Evolutionary conservation across 2,888 invertebrate species (phyloP).

Genomic region (Drosophila leonis): DNA sequence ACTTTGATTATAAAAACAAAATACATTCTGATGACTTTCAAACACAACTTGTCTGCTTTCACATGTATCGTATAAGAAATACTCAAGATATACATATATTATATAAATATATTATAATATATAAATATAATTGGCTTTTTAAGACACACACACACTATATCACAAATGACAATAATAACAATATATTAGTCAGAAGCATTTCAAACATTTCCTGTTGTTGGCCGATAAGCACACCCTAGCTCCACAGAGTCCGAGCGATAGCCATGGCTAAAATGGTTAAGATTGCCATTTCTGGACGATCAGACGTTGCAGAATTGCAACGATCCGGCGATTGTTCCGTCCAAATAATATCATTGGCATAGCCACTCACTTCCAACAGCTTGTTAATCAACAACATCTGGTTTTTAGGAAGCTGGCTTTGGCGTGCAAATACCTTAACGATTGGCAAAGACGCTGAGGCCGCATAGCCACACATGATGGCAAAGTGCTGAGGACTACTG

Average conservation of each 20-base stretch:
- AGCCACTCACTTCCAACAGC: neutral
- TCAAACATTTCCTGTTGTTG: neutral
- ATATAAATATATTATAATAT: neutral
- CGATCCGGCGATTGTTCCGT: slow-evolving; percentile 50
- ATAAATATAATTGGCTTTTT: neutral
- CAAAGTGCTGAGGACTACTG: slow-evolving; percentile 35
- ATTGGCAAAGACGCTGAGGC: slow-evolving; percentile 37
- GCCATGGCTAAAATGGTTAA: neutral
- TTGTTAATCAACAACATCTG: slow-evolving; percentile 5
- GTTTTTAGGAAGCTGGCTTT: slow-evolving; percentile 2
- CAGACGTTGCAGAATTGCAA: slow-evolving; percentile 49
- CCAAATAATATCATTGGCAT: slow-evolving; percentile 46
- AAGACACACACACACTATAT: neutral
- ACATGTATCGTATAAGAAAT: neutral
- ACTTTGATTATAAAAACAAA: too few relatives aligned
- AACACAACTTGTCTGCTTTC: too few relatives aligned
- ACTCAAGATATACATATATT: neutral
- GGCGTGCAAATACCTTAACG: slow-evolving; percentile 57
- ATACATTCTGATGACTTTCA: too few relatives aligned
- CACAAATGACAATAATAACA: neutral
- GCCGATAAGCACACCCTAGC: neutral
- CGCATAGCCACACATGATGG: slow-evolving; percentile 12
- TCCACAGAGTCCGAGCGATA: slow-evolving; percentile 1
- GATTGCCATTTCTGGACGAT: neutral
- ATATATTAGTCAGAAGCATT: neutral